Evolutionary conservation across 2,113 vertebrate species (phyloP), one percentile per base, ranked within the genome.

Genomic region (Gambusia holbrooki): DNA sequence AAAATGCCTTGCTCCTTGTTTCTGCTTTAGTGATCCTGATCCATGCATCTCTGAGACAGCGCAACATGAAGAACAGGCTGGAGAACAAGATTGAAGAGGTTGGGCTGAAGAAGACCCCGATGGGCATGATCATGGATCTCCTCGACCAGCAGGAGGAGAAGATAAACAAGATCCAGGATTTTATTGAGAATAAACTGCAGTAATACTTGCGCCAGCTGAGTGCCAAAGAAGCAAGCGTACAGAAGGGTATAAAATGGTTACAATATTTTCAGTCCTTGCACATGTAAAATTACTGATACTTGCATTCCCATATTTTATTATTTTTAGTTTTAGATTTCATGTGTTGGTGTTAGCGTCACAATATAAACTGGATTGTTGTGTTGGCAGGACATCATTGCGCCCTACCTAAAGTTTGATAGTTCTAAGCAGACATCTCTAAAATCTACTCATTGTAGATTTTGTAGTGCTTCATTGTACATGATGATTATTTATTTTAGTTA

Each of bases 81-180:
- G 97, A 98, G 93, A 99, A 98, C 92, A 98, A 97, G 92, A 96
- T 97, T n/a, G 97, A 99, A 87, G 95, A 90, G 0, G 94, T 95
- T 0, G 97, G 97, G 22, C 77, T 99, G 89, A 99, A 98, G 95
- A 98, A 94, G 93, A 97, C 97, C 0, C 98, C 97, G 0, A 99
- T 99, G 98, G 97, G 98, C 14, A 82, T 99, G 81, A 95, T 99
- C 67, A 92, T 99, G 77, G 96, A 98, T 73, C 96, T 97, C 32
- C 93, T 99, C 80, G 98, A 98, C 73, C 98, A 99, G 79, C 97
- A 99, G 84, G 97, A 98, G 84, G 98, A 98, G 66, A 95, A 75
- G 66, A 90, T 99, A 64, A 95, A 93, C 94, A 99, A 97, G 92
- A 85, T 99, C 75, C 94, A 96, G 83, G 97, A 98, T 90, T 96